A percentile compares a stretch with the other conserved stretches of the same genome.
Conservation (phyloP, 2,888 invertebrate genomes). For the Caenorhabditis panamensis region DNA sequence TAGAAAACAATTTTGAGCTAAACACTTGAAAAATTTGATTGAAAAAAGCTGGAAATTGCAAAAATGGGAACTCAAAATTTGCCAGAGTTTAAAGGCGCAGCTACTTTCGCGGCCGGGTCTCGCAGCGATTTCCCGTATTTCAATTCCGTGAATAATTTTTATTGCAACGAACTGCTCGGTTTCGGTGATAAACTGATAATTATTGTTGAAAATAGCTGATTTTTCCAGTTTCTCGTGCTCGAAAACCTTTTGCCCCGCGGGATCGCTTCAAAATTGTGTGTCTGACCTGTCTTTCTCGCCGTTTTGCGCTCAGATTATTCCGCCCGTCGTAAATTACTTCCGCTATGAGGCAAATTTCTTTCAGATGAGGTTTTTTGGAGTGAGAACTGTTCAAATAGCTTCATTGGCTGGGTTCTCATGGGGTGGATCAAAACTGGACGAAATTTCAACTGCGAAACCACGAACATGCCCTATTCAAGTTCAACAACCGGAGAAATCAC, state of each 20-base stretch:
- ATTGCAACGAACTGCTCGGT: slow-evolving; percentile 17
- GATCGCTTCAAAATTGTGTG: not conserved
- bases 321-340: slow-evolving; percentile 16
- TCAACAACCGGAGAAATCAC: slow-evolving; percentile 60
- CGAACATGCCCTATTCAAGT: slow-evolving; percentile 67
- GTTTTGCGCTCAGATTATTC: slow-evolving; percentile 10
- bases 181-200: not conserved
- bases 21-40: no score
- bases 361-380: slow-evolving; percentile 56
- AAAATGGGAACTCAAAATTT: slow-evolving; percentile 7
- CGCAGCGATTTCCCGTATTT: slow-evolving; percentile 46
- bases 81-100: slow-evolving; percentile 49
- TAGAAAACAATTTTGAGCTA: no score
- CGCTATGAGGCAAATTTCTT: not conserved
- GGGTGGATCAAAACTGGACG: slow-evolving; percentile 54
- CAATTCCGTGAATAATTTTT: slow-evolving; percentile 15
- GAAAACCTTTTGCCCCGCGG: slow-evolving; percentile 18
- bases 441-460: slow-evolving; percentile 22
- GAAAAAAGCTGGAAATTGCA: not conserved
- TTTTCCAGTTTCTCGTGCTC: slow-evolving; percentile 13
- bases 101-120: slow-evolving; percentile 38
- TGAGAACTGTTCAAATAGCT: slow-evolving; percentile 47
- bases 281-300: not conserved
- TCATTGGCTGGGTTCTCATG: slow-evolving; percentile 58
- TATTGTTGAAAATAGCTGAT: slow-evolving; percentile 4